phyloP scores from a whole-genome alignment of 2,797 vertebrate genomes.

The Enteromius unitaeniatus region DNA sequence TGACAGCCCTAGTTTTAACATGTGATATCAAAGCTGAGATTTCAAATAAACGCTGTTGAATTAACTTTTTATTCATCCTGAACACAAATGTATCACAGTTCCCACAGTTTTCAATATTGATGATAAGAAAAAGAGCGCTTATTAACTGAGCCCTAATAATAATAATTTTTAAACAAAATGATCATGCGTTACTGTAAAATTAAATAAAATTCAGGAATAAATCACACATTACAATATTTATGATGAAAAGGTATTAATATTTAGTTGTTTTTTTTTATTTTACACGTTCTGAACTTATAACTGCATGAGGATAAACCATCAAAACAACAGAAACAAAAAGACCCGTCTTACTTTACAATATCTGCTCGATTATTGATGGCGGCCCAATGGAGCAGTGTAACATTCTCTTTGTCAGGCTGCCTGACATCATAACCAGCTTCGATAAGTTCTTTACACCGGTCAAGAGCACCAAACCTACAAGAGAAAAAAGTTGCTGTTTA shows the following conservation, averaged over 20 bases:
- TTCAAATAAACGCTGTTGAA: background rate
- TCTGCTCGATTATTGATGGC: slow-evolving; percentile 95
- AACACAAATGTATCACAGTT: background rate
- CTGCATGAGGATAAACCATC: background rate
- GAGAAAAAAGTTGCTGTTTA: background rate
- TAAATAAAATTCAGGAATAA: background rate
- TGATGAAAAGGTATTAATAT: background rate
- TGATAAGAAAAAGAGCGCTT: background rate
- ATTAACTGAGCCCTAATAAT: background rate
- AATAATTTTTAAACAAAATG: background rate
- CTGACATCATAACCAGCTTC: slow-evolving; percentile 93
- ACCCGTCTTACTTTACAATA: slow-evolving; percentile 86
- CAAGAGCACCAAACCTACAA: slow-evolving; percentile 88
- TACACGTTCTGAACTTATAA: background rate
- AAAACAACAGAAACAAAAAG: background rate
- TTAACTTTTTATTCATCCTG: too few relatives aligned
- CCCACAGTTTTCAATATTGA: background rate
- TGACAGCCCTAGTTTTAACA: too few relatives aligned
- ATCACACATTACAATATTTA: background rate
- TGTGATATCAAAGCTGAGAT: background rate
- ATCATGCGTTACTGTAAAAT: background rate
- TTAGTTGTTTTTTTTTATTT: too few relatives aligned
- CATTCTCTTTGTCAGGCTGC: slow-evolving; percentile 95
- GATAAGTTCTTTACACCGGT: slow-evolving; percentile 92
- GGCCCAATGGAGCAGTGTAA: slow-evolving; percentile 95